These are phyloP conservation scores for Antennarius striatus DNA, from an alignment of 2,113 vertebrate genomes.

Conservation along the genomic window DNA sequence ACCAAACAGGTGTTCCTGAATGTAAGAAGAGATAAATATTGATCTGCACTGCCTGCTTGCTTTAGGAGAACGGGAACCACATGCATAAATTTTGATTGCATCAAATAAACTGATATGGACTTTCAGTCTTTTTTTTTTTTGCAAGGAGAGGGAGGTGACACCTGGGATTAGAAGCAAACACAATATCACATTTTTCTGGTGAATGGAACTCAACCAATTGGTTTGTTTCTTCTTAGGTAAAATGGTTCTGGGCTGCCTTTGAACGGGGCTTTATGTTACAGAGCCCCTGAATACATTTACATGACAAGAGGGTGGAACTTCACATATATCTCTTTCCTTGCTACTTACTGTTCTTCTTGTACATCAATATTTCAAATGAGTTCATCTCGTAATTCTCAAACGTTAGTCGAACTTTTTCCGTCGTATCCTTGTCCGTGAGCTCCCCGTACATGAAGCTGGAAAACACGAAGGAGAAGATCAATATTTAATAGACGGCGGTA, in stretches of 20 bases:
- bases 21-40: constrained; percentile 62
- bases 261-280: constrained; percentile 51
- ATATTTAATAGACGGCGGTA: constrained; percentile 36
- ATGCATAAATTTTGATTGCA: constrained; percentile 6
- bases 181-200: constrained; percentile 30
- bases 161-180: constrained; percentile 41
- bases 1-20: constrained; percentile 98
- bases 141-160: constrained; percentile 28
- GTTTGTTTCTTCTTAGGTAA: constrained; percentile 48
- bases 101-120: neutral
- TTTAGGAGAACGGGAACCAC: constrained; percentile 4
- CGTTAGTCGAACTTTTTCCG: constrained; percentile 95
- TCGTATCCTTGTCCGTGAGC: constrained; percentile 97
- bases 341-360: constrained; percentile 99
- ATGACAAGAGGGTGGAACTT: constrained; percentile 54
- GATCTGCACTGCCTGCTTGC: constrained; percentile 5
- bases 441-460: constrained; percentile 99
- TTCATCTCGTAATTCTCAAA: constrained; percentile 99
- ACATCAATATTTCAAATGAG: constrained; percentile 99
- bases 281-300: constrained; percentile 65
- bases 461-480: constrained; percentile 47
- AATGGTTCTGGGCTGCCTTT: constrained; percentile 61
- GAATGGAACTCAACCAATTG: constrained; percentile 55
- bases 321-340: neutral
- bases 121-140: constrained; percentile 27